Conservation (phyloP, 2,888 invertebrate species). For the Sinhomidia bicolor region DNA sequence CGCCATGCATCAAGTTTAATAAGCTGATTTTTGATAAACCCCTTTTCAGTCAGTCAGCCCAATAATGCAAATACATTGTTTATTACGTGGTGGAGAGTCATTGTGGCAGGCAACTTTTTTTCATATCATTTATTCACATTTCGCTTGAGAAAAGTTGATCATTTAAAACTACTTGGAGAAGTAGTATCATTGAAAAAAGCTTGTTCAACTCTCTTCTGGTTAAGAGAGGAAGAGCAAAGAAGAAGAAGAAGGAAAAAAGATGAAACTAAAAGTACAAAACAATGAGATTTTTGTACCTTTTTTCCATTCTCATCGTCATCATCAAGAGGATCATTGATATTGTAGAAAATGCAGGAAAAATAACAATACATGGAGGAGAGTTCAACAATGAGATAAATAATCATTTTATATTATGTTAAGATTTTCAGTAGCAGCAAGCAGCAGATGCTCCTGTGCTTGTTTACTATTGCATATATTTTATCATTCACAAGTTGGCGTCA, state of each 20-base stretch:
- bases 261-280: background rate
- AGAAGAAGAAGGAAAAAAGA: background rate
- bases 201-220: background rate
- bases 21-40: slow-evolving; percentile 44
- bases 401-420: background rate
- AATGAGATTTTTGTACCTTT: slow-evolving; percentile 19
- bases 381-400: background rate
- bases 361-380: background rate
- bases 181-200: slow-evolving; percentile 3
- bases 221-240: no score
- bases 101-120: slow-evolving; percentile 21
- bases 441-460: slow-evolving; percentile 5
- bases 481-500: slow-evolving; percentile 11
- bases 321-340: background rate
- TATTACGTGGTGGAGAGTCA: slow-evolving; percentile 23
- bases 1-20: slow-evolving; percentile 33
- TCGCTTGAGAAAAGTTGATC: slow-evolving; percentile 38
- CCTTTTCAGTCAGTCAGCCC: slow-evolving; percentile 26
- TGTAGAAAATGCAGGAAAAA: background rate
- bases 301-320: background rate
- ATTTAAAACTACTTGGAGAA: slow-evolving; percentile 20
- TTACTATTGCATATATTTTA: background rate
- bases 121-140: slow-evolving; percentile 25
- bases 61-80: slow-evolving; percentile 43
- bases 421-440: slow-evolving; percentile 9